A percentile compares a stretch with the other conserved stretches of the same genome.
phyloP scores from a whole-genome alignment of 1,140 invertebrate species.

The Scaptodrosophila lebanonensis region DNA sequence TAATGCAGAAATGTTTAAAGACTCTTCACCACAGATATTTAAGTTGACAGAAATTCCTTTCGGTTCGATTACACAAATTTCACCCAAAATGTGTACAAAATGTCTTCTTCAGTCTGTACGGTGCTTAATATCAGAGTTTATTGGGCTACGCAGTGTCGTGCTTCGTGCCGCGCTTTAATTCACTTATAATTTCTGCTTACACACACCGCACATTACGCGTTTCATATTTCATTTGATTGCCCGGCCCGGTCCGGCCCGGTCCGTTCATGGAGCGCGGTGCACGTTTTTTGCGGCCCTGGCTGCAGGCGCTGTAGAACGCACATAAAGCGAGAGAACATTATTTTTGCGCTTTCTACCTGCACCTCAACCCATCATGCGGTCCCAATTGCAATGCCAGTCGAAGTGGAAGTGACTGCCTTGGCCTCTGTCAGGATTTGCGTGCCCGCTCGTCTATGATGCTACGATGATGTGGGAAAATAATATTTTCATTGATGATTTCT shows the following conservation, averaged over 20 bases:
- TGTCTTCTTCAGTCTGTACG: too few relatives aligned
- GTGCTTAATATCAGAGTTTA: conserved; percentile 1
- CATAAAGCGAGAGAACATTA: too few relatives aligned
- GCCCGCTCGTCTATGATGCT: conserved; percentile 23
- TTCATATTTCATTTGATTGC: conserved; percentile 59
- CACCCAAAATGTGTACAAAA: too few relatives aligned
- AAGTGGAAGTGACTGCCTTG: not conserved
- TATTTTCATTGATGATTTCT: conserved; percentile 42
- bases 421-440: conserved; percentile 22
- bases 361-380: not conserved
- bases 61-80: too few relatives aligned
- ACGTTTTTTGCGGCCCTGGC: conserved; percentile 11
- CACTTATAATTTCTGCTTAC: conserved; percentile 53
- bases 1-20: too few relatives aligned
- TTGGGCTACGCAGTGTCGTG: conserved; percentile 12
- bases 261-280: not conserved
- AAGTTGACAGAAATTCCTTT: too few relatives aligned
- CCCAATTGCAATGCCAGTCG: not conserved
- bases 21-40: too few relatives aligned
- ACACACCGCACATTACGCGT: conserved; percentile 30
- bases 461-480: conserved; percentile 51
- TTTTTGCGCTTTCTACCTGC: conserved; percentile 1
- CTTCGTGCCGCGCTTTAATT: conserved; percentile 50
- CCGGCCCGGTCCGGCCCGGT: not conserved
- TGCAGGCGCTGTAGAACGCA: not conserved